Evolutionary conservation across 2,888 invertebrate species (phyloP), one percentile per base, ranked within the genome.

Genomic region (Apomyelois bistriatella): DNA sequence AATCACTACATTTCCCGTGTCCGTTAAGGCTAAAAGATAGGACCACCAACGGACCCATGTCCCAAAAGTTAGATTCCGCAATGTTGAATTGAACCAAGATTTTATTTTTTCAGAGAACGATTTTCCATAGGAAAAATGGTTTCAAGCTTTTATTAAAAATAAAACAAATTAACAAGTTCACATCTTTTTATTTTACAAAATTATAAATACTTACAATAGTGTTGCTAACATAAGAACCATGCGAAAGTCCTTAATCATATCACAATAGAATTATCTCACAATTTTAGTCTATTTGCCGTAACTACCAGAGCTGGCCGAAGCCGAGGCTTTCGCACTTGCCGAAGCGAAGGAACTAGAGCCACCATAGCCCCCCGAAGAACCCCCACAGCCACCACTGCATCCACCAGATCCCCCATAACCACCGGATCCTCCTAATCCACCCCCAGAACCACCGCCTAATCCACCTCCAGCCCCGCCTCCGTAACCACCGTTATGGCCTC

Each of bases 281-380:
- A 5, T n/a, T n/a, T n/a, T 3, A 22, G 22, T 22, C 22, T 53
- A 65, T 54, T 78, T 74, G 6, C 82, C 79, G 62, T 86, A 81
- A 58, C 81, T 72, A 28, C 79, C 67, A 0, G 80, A 71, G 35
- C 76, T 75, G 1, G 82, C 74, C 2, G 73, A 70, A 0, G 79
- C 80, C 8, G 79, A 73, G 1, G 80, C 82, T 3, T 73, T 68
- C 1, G 84, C 85, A 36, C 70, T 81, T n/a, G 83, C 79, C 0
- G 79, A 75, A 0, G 78, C 73, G 37, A 64, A 76, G 0, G 74
- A 73, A 1, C 62, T 74, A 3, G 74, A 64, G 5, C 67, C 64
- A 1, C 72, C 68, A 30, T 72, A 65, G 0, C 72, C 68, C 53
- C 82, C 80, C 5, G 52, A 53, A 8, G 61, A 58, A 4, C 55